Base-by-base conservation (phyloP, 2,797 vertebrate species). In the Falco columbarius region DNA sequence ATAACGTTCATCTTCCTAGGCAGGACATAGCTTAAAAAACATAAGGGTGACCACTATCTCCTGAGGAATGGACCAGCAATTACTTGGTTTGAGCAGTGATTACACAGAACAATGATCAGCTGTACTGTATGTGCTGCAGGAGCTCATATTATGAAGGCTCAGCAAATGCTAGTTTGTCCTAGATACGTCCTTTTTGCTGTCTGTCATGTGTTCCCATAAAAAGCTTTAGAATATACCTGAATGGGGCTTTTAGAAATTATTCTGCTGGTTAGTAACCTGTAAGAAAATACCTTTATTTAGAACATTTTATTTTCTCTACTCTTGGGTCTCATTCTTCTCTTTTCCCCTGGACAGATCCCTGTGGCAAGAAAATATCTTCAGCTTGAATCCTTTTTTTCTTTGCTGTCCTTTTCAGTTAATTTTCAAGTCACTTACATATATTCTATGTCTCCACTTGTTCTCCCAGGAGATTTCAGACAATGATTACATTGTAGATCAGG, bases 361-460 rank as follows among this genome's bases (percentile, higher is more conserved):
- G 36, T 0, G 0, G 90, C 79, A 83, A 90, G 71, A 91, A 94
- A 77, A 90, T 59, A 26, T 93, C 73, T 92, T 91, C 72, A 89
- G 62, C 66, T 58, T 89, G 58, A 89, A 38, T 90, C 77, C 46
- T 80, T 89, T 71, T 68, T 84, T 86, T 61, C 51, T 90, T 88
- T 86, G 23, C 90, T 93, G 68, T 88, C 61, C 29, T 90, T 95
- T 90, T 73, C 63, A 82, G 77, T 95, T 94, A 95, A 73, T 86
- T 96, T 93, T 89, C 61, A 70, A n/a, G 91, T 95, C 81, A 75
- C 59, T 75, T 85, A 61, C 23, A 8, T 89, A 44, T 81, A 89
- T 89, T 93, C 65, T 71, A 2, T 86, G 52, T 58, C 51, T 93
- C 38, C 1, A 1, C 75, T 73, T 86, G 16, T 38, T 89, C 72